These are phyloP conservation scores for Rhinichthys klamathensis DNA, from an alignment of 2,113 vertebrate genomes.

Conservation along the genomic window DNA sequence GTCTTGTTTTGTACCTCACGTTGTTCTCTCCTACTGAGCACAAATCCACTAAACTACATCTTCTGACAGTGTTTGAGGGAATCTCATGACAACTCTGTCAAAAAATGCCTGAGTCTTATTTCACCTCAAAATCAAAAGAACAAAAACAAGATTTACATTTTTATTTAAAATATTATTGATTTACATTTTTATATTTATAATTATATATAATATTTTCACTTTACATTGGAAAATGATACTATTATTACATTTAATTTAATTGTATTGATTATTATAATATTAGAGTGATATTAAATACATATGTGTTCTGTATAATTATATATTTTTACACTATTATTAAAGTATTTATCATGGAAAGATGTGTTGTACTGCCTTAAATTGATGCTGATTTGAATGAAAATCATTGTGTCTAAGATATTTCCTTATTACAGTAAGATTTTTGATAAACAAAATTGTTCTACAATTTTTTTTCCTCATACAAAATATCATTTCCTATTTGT, in stretches of 20 bases:
- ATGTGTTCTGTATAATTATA: too few relatives aligned
- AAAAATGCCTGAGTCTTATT: neutral
- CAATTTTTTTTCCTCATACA: neutral
- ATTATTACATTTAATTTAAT: too few relatives aligned
- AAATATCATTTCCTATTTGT: neutral
- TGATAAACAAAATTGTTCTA: neutral
- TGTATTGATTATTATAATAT: too few relatives aligned
- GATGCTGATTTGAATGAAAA: too few relatives aligned
- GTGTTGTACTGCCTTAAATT: too few relatives aligned
- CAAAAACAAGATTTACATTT: neutral
- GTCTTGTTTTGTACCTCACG: conserved; percentile 6
- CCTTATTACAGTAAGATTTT: neutral
- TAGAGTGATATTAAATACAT: too few relatives aligned
- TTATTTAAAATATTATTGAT: neutral
- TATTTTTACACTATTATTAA: too few relatives aligned
- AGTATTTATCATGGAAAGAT: too few relatives aligned
- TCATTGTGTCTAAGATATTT: too few relatives aligned
- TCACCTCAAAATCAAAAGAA: neutral
- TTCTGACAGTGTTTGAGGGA: neutral
- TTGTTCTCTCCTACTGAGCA: neutral
- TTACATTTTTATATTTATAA: neutral
- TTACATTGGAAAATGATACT: too few relatives aligned
- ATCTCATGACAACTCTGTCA: neutral
- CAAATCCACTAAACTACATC: neutral
- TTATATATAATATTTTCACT: too few relatives aligned